Conservation (phyloP, 2,888 invertebrate species). For the Polyommatus icarus region DNA sequence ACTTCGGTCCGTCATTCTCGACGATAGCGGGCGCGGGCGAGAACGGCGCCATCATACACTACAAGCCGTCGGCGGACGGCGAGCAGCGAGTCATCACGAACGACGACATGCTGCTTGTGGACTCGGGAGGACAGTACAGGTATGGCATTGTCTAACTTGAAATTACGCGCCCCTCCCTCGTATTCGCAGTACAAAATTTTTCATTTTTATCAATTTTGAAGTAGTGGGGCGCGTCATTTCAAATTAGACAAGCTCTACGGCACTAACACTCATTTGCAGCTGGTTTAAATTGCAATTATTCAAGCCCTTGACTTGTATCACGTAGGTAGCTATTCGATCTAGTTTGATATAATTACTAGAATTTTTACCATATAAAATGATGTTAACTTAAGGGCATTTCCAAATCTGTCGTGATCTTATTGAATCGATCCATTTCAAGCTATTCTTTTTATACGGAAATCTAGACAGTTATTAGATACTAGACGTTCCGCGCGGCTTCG, state of each 20-base stretch:
- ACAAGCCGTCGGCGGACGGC: slow-evolving; percentile 85
- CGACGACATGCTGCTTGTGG: slow-evolving; percentile 92
- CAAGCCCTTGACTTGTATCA: slow-evolving; percentile 13
- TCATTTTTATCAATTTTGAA: too few species aligned
- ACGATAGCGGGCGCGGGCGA: slow-evolving; percentile 96
- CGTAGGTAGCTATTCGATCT: neutral
- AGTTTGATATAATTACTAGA: slow-evolving; percentile 1
- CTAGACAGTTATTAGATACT: too few species aligned
- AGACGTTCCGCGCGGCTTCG: too few species aligned
- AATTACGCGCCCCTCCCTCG: too few species aligned
- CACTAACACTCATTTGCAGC: too few species aligned
- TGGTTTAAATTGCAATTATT: neutral
- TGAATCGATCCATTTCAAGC: neutral
- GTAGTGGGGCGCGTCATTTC: too few species aligned
- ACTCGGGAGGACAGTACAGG: slow-evolving; percentile 92
- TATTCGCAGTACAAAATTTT: too few species aligned
- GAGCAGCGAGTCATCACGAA: slow-evolving; percentile 84
- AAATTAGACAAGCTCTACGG: too few species aligned
- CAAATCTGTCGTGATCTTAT: slow-evolving; percentile 19
- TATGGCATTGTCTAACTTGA: too few species aligned
- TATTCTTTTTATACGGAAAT: too few species aligned
- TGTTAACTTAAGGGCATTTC: slow-evolving; percentile 5
- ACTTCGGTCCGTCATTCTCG: slow-evolving; percentile 90
- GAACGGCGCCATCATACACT: slow-evolving; percentile 97
- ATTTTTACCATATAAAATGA: slow-evolving; percentile 23